Evolutionary conservation across 2,113 vertebrate genomes (phyloP).

Genomic region (Antechinus stuartii): DNA sequence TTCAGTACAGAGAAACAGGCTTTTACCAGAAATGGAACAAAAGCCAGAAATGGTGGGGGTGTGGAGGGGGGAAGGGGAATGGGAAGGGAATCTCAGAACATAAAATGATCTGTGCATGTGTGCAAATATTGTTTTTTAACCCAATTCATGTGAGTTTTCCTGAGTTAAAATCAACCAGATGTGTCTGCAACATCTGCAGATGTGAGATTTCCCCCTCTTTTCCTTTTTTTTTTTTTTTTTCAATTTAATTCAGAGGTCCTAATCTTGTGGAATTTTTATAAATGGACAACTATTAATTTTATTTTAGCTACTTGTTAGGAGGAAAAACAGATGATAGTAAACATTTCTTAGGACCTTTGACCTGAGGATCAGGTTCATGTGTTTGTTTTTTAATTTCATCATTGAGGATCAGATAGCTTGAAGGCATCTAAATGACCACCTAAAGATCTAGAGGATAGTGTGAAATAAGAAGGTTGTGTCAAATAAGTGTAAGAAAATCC

Average conservation of each 20-base stretch:
- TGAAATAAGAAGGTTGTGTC: conserved; percentile 65
- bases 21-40: conserved; percentile 83
- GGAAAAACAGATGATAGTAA: conserved; percentile 46
- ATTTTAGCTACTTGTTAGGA: conserved; percentile 68
- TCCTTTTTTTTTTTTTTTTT: conserved; percentile 67
- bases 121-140: conserved; percentile 79
- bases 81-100: conserved; percentile 69
- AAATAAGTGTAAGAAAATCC: conserved; percentile 24
- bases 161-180: conserved; percentile 76
- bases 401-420: conserved; percentile 70
- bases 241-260: conserved; percentile 66
- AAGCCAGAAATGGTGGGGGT: conserved; percentile 60
- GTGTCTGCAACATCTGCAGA: conserved; percentile 68
- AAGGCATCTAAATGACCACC: conserved; percentile 54
- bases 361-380: conserved; percentile 53
- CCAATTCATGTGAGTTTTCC: conserved; percentile 69
- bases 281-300: conserved; percentile 75
- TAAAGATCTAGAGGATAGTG: conserved; percentile 42
- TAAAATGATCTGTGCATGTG: conserved; percentile 83
- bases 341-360: conserved; percentile 45
- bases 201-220: background rate
- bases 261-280: conserved; percentile 69
- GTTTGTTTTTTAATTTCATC: conserved; percentile 70
- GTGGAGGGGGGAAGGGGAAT: too few species aligned
- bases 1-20: conserved; percentile 76